Base-by-base conservation (phyloP, 2,797 vertebrate species). In the Danionella dracula region DNA sequence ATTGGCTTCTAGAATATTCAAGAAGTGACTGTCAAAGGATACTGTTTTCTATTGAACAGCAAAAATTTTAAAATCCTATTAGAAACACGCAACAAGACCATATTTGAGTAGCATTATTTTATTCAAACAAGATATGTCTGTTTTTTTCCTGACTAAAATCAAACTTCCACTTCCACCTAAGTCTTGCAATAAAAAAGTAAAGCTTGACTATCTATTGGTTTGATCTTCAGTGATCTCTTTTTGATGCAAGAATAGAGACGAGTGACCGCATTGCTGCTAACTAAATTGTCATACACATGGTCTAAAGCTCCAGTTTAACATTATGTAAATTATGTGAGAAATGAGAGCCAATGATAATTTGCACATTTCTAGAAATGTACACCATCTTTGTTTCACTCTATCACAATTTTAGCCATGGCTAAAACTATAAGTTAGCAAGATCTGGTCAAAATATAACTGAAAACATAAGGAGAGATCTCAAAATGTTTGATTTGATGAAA, bases 181-280 rank as follows among this genome's bases (percentile, higher is more conserved):
- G 29, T 15, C 66, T 62, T 58, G 61, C 46, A 7, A 20, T 70
- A 29, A 5, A 31, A 32, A 70, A 16, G 35, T 60, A 61, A 70
- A 70, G 55, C 45, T 64, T 40, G 35, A 61, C 50, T 40, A 53
- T 64, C 45, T 64, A 60, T 55, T 8, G 63, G 17, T 57, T 73
- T 76, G 51, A 73, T 58, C 63, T 45, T 72, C 50, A 45, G 50
- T 61, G 54, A 58, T 62, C 37, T 48, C 44, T 21, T 41, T 68
- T 42, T 59, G 60, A 57, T 41, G 32, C 37, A 54, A 64, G 31
- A 50, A 66, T 0, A 9, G 21, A 40, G 55, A 48, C 16, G 23
- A 49, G 68, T 40, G 40, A 60, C 45, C 60, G 51, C 63, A 69
- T 49, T 23, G 48, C 56, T 48, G 48, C 32, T 48, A 59, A 44